Evolutionary conservation across 2,888 invertebrate genomes (phyloP), one percentile per base, ranked within the genome.

Genomic region (Harpalus rubripes): DNA sequence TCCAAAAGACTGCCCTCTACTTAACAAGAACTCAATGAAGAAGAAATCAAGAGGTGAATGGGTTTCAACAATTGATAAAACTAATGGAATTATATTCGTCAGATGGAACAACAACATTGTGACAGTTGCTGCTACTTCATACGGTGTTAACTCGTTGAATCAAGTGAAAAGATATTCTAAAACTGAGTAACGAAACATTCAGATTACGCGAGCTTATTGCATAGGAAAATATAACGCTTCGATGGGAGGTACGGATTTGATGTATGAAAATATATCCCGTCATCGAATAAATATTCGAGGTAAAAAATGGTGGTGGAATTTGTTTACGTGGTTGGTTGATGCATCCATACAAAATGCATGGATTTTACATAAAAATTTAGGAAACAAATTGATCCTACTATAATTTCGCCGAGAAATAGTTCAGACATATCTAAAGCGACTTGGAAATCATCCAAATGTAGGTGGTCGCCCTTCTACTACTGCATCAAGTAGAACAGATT

Each of bases 241-340:
- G 41, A 87, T 87, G 86, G 87, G 86, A 16, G 84, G 86, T 15
- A 87, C 85, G n/a, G 87, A 87, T 72, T 84, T 84, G 44, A 86
- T 87, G 79, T 87, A 86, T 80, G 80, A 87, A 84, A 86, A 87
- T 83, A 85, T 87, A 22, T 78, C 78, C 32, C 44, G 63, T n/a
- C 86, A 87, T 65, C 68, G 86, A 56, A 88, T 87, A 12, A 63
- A 80, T 58, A 85, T 87, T 83, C 85, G 86, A 81, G 86, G 85
- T 32, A 87, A 87, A 85, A 86, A 86, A 81, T 87, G 85, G 85
- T 87, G 86, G 74, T 84, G 74, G 74, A 58, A 52, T 52, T 63
- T 84, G 6, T 72, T 84, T 5, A 84, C 59, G 12, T 78, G 84
- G 58, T 52, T 10, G n/a, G n/a, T n/a, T n/a, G n/a, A n/a, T n/a